phyloP scores from a whole-genome alignment of 2,797 vertebrate genomes.

The Fundulus diaphanus region DNA sequence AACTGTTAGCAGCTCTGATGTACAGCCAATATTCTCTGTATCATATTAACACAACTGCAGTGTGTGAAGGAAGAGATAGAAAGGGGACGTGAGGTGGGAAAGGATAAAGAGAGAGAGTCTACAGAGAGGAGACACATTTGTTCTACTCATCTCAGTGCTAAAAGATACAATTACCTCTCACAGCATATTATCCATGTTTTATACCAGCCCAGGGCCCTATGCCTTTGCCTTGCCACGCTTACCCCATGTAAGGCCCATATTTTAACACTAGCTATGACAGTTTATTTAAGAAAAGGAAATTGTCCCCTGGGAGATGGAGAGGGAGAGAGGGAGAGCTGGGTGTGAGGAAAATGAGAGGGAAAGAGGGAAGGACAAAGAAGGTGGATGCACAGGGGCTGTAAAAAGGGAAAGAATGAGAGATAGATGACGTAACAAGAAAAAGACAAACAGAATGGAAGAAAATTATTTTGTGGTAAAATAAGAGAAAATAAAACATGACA shows the following conservation, averaged over 20 bases:
- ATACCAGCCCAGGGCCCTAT: conserved; percentile 94
- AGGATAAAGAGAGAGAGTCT: conserved; percentile 39
- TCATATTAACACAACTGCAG: conserved; percentile 97
- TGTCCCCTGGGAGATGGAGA: conserved; percentile 92
- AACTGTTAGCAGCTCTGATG: conserved; percentile 85
- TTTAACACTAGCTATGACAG: conserved; percentile 99
- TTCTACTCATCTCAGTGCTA: conserved; percentile 99
- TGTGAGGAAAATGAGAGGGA: conserved; percentile 56
- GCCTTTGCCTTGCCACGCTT: conserved; percentile 83
- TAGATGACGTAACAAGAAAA: conserved; percentile 47
- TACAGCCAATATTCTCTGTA: conserved; percentile 99
- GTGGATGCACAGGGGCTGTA: conserved; percentile 73
- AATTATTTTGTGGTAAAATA: conserved; percentile 68
- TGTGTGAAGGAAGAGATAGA: conserved; percentile 69
- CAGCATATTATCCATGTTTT: conserved; percentile 99
- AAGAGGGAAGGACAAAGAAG: conserved; percentile 68
- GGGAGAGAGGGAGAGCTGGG: conserved; percentile 46
- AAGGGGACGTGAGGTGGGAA: conserved; percentile 35
- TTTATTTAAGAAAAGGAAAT: conserved; percentile 99
- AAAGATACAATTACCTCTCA: conserved; percentile 99
- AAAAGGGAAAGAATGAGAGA: conserved; percentile 58
- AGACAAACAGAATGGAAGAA: conserved; percentile 36
- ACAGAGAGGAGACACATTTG: conserved; percentile 89
- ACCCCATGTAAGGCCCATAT: conserved; percentile 91
- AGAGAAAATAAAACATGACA: conserved; percentile 47